Evolutionary conservation across 2,797 vertebrate genomes (phyloP), one percentile per base, ranked within the genome.

Genomic region (Coilia nasus): DNA sequence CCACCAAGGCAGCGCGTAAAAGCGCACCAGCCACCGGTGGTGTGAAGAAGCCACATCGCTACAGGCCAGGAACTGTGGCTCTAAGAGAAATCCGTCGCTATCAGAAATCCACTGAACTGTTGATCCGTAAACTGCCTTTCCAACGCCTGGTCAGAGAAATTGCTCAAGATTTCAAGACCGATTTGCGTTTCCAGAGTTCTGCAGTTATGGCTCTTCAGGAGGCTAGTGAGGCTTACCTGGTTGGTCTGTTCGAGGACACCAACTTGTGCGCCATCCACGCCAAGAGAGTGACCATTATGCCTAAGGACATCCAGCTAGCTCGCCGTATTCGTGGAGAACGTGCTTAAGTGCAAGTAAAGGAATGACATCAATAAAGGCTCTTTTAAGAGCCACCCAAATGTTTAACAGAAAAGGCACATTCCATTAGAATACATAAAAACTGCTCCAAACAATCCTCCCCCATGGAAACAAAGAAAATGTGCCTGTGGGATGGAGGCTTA

Each of bases 81-180:
- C 35, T 57, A 0, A 57, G 56, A 1, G 56, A 57, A 14, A 57
- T 57, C 56, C 35, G 35, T 41, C 35, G 35, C 5, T 41, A 41
- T 41, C 35, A 41, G 35, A 41, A 41, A 5, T 41, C 35, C 35
- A 41, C 35, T 41, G 60, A 64, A n/a, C 23, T 64, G 60, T n/a
- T 64, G 0, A 64, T 64, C 60, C 60, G 60, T 23, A 64, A 64
- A 9, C n/a, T 64, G 60, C 60, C 60, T 9, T 64, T 64, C 60
- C 60, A 64, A 10, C 60, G 60, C 25, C 60, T 64, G 60, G 60
- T 64, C 6, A 64, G 60, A 23, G 60, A 64, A 23, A 64, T 64
- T 23, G 60, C 60, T 64, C 60, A 64, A n/a, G 60, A 64, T 10
- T 64, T 64, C 9, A 64, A 64, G 60, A 64, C 60, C 60, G 60